These are phyloP conservation scores for Frankliniella intonsa DNA, from an alignment of 2,888 invertebrate species.

Conservation along the genomic window DNA sequence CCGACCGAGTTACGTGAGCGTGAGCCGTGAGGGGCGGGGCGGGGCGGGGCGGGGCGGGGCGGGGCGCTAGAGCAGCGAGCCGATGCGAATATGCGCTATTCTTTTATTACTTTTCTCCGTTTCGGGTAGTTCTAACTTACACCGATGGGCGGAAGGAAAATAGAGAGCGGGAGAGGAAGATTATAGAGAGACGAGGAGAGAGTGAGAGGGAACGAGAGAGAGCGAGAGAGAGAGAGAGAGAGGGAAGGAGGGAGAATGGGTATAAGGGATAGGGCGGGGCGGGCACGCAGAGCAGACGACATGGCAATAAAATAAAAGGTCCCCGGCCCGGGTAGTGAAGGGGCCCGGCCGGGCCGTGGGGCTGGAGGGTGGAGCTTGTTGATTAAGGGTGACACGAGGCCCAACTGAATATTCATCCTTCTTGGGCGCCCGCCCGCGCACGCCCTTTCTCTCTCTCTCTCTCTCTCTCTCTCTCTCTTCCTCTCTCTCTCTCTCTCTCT, in stretches of 20 bases:
- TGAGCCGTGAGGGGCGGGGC: too few species aligned
- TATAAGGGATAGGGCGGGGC: neutral
- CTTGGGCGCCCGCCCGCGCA: neutral
- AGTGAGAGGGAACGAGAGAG: neutral
- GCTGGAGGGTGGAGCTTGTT: neutral
- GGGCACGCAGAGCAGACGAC: neutral
- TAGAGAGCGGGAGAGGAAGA: neutral
- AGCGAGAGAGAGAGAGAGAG: neutral
- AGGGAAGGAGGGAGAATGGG: neutral
- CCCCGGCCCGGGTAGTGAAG: neutral
- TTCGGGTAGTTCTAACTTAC: too few species aligned
- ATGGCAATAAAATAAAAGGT: constrained; percentile 3
- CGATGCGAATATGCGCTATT: neutral
- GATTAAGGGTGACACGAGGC: neutral
- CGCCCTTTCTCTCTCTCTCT: neutral
- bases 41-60: too few species aligned
- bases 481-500: neutral
- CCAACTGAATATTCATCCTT: constrained; percentile 3
- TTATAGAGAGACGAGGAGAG: neutral
- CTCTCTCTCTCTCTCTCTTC: constrained; percentile 1
- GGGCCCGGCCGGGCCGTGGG: neutral
- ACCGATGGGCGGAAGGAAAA: neutral
- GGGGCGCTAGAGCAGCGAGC: neutral
- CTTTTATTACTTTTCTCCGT: too few species aligned
- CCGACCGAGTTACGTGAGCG: too few species aligned